These are phyloP conservation scores for Pasiphila rectangulata DNA, from an alignment of 2,888 invertebrate species.

Conservation along the genomic window DNA sequence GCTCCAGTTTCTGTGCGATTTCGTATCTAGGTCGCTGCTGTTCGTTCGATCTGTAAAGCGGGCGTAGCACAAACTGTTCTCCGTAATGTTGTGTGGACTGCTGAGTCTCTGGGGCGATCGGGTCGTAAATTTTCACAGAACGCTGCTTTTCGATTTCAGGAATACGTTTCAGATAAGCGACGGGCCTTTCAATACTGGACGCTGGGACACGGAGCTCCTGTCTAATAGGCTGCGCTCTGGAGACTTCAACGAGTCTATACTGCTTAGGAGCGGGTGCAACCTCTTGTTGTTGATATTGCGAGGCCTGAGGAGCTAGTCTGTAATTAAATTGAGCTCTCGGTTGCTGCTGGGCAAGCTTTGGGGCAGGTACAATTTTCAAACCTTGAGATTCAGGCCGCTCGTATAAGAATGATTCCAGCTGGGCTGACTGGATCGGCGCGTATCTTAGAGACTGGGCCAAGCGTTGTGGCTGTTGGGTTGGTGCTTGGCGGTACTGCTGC, in stretches of 20 bases:
- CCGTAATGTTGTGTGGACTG: conserved; percentile 54
- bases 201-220: conserved; percentile 60
- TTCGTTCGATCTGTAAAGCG: conserved; percentile 62
- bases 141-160: conserved; percentile 66
- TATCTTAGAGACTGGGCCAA: conserved; percentile 58
- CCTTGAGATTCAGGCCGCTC: conserved; percentile 69
- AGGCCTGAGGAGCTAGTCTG: conserved; percentile 53
- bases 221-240: conserved; percentile 53
- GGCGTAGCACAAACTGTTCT: conserved; percentile 67
- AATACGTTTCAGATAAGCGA: conserved; percentile 66
- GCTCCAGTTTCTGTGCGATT: conserved; percentile 48
- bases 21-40: conserved; percentile 61
- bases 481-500: conserved; percentile 45
- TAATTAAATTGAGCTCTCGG: conserved; percentile 49
- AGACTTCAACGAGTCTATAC: conserved; percentile 62
- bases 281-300: conserved; percentile 65
- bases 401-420: conserved; percentile 55
- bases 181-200: conserved; percentile 60
- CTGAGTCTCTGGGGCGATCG: conserved; percentile 50
- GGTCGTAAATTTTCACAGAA: conserved; percentile 62
- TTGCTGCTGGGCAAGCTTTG: conserved; percentile 61
- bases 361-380: conserved; percentile 70
- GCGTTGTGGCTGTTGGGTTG: conserved; percentile 51
- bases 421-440: conserved; percentile 50
- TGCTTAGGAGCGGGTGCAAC: conserved; percentile 65